Evolutionary conservation across 2,797 vertebrate genomes (phyloP).

Genomic region (Manis javanica): DNA sequence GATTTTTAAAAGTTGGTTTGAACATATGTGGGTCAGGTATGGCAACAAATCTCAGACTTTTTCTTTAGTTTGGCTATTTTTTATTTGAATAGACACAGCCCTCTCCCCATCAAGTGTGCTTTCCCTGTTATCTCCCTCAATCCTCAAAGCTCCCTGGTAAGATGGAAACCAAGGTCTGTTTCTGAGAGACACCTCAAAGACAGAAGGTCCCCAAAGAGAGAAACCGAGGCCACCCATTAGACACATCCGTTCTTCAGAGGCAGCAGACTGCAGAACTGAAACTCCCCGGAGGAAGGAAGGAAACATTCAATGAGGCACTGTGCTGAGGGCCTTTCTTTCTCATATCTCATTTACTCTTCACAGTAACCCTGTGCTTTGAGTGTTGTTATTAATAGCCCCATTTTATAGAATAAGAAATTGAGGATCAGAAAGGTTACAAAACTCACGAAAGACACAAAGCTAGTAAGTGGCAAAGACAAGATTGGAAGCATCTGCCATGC

Average conservation of each 20-base stretch:
- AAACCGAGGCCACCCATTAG: not conserved
- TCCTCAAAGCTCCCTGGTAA: not conserved
- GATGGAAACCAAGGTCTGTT: not conserved
- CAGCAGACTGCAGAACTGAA: not conserved
- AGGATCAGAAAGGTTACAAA: not conserved
- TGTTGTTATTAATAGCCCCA: not conserved
- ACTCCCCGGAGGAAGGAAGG: conserved; percentile 24
- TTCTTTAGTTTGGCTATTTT: not conserved
- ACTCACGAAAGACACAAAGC: conserved; percentile 29
- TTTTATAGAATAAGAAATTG: conserved; percentile 28
- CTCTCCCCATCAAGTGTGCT: not conserved
- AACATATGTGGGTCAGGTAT: conserved; percentile 9
- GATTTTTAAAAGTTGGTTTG: conserved; percentile 40
- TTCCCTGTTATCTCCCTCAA: not conserved
- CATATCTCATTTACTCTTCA: not conserved
- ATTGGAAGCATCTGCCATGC: not conserved
- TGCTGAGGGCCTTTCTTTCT: not conserved
- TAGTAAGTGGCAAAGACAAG: conserved; percentile 13
- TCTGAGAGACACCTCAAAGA: not conserved
- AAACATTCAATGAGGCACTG: not conserved
- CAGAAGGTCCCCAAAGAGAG: not conserved
- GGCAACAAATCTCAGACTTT: conserved; percentile 22
- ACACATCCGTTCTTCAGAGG: not conserved
- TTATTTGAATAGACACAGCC: not conserved
- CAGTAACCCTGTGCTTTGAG: not conserved